Percentiles rank a stretch among this genome's conserved stretches.
These are phyloP conservation scores for Cyphomyrus discorhynchus DNA, from an alignment of 2,113 vertebrate species.

Conservation along the genomic window DNA sequence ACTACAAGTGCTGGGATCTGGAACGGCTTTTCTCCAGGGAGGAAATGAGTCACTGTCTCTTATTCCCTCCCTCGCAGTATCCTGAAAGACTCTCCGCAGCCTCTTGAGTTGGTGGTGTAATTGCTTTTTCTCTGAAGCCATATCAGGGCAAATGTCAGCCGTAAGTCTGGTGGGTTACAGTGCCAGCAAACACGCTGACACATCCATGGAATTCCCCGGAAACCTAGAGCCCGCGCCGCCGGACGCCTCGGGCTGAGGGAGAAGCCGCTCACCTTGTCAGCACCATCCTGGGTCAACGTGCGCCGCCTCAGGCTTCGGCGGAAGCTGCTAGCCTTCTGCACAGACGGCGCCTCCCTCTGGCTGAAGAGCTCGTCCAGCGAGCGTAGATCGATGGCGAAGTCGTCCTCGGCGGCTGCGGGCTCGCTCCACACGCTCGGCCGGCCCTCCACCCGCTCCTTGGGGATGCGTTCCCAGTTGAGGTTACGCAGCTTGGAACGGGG, in stretches of 20 bases:
- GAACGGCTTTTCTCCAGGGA: not conserved
- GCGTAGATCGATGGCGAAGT: slow-evolving; percentile 62
- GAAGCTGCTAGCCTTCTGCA: slow-evolving; percentile 38
- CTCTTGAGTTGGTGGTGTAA: not conserved
- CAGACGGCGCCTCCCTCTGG: slow-evolving; percentile 52
- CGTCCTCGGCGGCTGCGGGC: slow-evolving; percentile 45
- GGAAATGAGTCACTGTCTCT: not conserved
- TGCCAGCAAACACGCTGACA: not conserved
- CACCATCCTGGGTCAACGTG: slow-evolving; percentile 50
- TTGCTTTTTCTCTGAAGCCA: not conserved
- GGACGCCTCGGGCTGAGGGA: not conserved
- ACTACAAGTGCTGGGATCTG: not conserved
- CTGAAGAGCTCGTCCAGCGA: slow-evolving; percentile 68
- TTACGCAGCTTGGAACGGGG: slow-evolving; percentile 58
- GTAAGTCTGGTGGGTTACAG: not conserved
- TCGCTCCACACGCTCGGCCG: slow-evolving; percentile 64
- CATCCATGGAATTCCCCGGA: not conserved
- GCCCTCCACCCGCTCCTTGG: slow-evolving; percentile 66
- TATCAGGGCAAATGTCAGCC: not conserved
- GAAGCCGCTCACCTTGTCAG: slow-evolving; percentile 50
- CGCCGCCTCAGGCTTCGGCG: slow-evolving; percentile 42
- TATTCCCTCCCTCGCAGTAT: not conserved
- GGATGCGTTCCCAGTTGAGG: slow-evolving; percentile 70
- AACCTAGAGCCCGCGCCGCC: not conserved
- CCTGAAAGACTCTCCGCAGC: not conserved